phyloP scores from a whole-genome alignment of 2,888 invertebrate genomes.

The Dimorphilus gyrociliatus region DNA sequence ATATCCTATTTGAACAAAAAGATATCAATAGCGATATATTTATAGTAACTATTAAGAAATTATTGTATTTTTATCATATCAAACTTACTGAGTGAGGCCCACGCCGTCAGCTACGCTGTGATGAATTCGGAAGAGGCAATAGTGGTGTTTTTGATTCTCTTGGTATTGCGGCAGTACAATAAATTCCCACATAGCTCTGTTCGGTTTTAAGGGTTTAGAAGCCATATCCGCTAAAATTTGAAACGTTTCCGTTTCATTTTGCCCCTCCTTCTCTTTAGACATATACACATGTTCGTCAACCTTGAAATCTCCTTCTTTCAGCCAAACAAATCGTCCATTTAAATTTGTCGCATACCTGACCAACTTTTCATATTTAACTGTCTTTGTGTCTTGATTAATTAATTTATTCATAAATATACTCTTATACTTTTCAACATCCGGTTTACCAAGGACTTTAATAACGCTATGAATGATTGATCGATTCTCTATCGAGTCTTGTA shows the following conservation, averaged over 20 bases:
- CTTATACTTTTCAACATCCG: slow-evolving; percentile 4
- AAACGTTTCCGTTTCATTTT: slow-evolving; percentile 4
- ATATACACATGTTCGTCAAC: slow-evolving; percentile 8
- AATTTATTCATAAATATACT: slow-evolving; percentile 4
- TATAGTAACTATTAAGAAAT: no score
- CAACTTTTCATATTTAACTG: slow-evolving; percentile 6
- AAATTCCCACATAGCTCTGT: slow-evolving; percentile 8
- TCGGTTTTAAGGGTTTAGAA: slow-evolving; percentile 4
- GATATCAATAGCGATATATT: no score
- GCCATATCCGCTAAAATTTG: slow-evolving; percentile 6
- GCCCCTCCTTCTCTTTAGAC: slow-evolving; percentile 2
- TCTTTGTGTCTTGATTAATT: slow-evolving; percentile 4
- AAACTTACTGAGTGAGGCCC: no score
- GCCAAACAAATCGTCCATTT: slow-evolving; percentile 9
- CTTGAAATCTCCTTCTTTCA: slow-evolving; percentile 8
- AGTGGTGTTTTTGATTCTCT: no score
- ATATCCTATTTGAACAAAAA: no score
- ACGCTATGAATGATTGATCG: slow-evolving; percentile 9
- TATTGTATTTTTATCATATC: no score
- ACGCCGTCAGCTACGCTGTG: slow-evolving; percentile 11
- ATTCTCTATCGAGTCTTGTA: slow-evolving; percentile 9
- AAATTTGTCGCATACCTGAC: slow-evolving; percentile 6
- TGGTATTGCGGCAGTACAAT: slow-evolving; percentile 5
- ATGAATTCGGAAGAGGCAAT: slow-evolving; percentile 7
- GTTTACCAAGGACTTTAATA: slow-evolving; percentile 5